These are phyloP conservation scores for Orchestes rusci DNA, from an alignment of 2,888 invertebrate genomes.

Conservation along the genomic window DNA sequence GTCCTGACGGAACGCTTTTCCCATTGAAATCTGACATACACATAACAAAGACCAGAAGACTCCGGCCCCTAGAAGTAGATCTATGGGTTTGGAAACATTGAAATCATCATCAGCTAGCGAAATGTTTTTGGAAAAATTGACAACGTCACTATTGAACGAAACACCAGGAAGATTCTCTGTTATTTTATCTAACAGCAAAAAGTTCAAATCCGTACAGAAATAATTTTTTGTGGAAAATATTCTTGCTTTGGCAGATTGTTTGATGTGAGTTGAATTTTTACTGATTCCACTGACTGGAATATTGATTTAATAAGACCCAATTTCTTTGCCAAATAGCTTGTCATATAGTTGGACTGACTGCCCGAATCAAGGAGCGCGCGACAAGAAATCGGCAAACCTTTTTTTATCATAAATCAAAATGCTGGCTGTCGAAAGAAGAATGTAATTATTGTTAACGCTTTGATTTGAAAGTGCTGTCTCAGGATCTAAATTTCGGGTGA, in stretches of 20 bases:
- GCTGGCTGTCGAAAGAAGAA: not conserved
- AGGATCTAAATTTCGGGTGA: no score
- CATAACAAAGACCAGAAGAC: conserved; percentile 4
- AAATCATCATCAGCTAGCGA: conserved; percentile 5
- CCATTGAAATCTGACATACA: conserved; percentile 6
- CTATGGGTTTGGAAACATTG: conserved; percentile 1
- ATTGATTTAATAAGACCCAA: conserved; percentile 2
- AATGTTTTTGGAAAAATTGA: conserved; percentile 6
- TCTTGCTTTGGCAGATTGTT: not conserved
- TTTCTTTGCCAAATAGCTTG: conserved; percentile 5
- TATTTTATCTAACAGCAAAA: conserved; percentile 6
- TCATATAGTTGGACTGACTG: not conserved
- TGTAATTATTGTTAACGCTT: not conserved
- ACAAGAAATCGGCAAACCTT: not conserved
- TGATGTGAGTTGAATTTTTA: conserved; percentile 5
- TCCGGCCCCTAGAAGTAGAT: conserved; percentile 3
- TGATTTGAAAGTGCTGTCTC: conserved; percentile 1
- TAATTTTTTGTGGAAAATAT: not conserved
- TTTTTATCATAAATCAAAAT: not conserved
- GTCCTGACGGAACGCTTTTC: no score
- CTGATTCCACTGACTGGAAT: conserved; percentile 8
- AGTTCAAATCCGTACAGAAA: not conserved
- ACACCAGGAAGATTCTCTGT: conserved; percentile 5
- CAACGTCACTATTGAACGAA: not conserved
- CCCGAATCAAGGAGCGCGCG: not conserved